phyloP scores from a whole-genome alignment of 1,140 invertebrate species.

The Melipona quadrifasciata region DNA sequence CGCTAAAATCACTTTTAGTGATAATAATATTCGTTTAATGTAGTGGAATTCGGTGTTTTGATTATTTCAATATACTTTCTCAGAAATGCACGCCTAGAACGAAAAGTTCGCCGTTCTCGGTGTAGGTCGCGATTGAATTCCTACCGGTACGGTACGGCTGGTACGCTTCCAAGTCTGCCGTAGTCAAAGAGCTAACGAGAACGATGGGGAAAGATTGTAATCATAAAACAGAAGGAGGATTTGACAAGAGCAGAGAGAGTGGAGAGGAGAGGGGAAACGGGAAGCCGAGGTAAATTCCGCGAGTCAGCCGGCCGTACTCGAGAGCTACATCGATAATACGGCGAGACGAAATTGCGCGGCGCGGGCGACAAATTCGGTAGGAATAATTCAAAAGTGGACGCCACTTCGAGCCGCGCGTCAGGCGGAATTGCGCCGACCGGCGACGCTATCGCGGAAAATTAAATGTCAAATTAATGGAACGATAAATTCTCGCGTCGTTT shows the following conservation, averaged over 20 bases:
- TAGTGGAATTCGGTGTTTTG: too few relatives aligned
- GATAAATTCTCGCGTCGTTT: conserved; percentile 57
- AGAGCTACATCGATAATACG: conserved; percentile 44
- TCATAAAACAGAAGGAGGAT: conserved; percentile 6
- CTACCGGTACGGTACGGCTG: too few relatives aligned
- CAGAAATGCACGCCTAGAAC: too few relatives aligned
- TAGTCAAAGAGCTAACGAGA: not conserved
- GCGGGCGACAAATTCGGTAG: conserved; percentile 53
- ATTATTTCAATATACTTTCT: too few relatives aligned
- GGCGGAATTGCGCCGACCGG: conserved; percentile 28
- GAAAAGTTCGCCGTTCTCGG: too few relatives aligned
- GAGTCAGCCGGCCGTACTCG: conserved; percentile 10
- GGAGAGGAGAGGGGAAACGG: not conserved
- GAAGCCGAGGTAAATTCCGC: conserved; percentile 13
- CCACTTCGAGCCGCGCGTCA: conserved; percentile 25
- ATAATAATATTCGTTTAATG: too few relatives aligned
- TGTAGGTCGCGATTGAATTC: too few relatives aligned
- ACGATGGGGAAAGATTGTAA: conserved; percentile 2
- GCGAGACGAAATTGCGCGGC: conserved; percentile 53
- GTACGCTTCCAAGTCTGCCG: too few relatives aligned
- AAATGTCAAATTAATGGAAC: conserved; percentile 66
- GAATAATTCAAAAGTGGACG: conserved; percentile 58
- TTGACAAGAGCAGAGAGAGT: not conserved
- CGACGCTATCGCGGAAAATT: conserved; percentile 59
- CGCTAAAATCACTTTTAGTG: too few relatives aligned